Percentiles rank a stretch among this genome's conserved stretches.
Evolutionary conservation across 2,113 vertebrate species (phyloP).

Genomic region (Stigmatopora nigra): DNA sequence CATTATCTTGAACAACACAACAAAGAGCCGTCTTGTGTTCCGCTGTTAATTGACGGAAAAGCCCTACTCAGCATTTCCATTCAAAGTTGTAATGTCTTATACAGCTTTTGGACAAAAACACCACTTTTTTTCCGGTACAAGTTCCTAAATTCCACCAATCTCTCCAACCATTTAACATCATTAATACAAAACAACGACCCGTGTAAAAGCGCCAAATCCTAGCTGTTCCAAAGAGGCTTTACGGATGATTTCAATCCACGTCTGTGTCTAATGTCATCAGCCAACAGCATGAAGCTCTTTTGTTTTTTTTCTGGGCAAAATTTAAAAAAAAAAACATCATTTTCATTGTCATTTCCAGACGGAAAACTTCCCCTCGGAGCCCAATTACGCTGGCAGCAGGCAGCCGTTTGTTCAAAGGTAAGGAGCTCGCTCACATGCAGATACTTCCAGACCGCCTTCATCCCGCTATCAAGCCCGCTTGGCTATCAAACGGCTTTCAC

Average conservation of each 20-base stretch:
- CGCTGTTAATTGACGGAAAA: no score
- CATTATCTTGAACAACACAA: not conserved
- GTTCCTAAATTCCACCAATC: not conserved
- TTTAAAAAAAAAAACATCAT: constrained; percentile 19
- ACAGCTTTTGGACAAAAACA: no score
- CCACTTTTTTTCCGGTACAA: not conserved
- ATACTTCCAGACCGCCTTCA: constrained; percentile 48
- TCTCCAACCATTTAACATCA: not conserved
- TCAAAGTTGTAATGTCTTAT: no score
- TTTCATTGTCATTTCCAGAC: constrained; percentile 80
- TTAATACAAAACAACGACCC: not conserved
- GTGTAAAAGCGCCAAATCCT: not conserved
- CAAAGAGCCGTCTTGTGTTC: not conserved
- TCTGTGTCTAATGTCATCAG: constrained; percentile 7
- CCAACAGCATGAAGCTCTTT: not conserved
- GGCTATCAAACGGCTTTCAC: constrained; percentile 36
- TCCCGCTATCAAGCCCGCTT: constrained; percentile 39
- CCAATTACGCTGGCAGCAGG: constrained; percentile 99
- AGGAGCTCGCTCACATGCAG: constrained; percentile 79
- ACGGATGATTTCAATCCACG: constrained; percentile 1
- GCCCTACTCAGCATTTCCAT: no score
- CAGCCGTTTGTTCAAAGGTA: constrained; percentile 99
- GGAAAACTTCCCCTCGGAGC: constrained; percentile 99
- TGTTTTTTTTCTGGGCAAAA: constrained; percentile 5
- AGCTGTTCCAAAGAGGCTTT: not conserved